A percentile compares a stretch with the other conserved stretches of the same genome.
These are phyloP conservation scores for Ceratotherium simum DNA, from an alignment of 2,113 vertebrate genomes.

Conservation along the genomic window DNA sequence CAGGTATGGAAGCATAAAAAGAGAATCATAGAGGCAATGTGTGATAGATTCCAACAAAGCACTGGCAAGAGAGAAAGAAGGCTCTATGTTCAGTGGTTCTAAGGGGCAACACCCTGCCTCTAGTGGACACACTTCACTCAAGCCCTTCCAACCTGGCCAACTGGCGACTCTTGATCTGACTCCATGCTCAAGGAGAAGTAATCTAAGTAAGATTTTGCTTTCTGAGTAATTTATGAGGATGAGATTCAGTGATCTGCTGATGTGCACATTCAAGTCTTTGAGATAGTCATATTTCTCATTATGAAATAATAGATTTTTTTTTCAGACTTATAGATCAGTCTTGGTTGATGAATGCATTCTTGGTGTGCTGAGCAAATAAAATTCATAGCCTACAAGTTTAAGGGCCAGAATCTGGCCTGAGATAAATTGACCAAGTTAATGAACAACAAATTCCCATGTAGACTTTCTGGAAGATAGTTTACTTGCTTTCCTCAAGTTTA, in stretches of 20 bases:
- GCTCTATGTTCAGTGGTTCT: neutral
- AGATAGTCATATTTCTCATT: neutral
- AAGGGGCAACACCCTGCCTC: fast-evolving
- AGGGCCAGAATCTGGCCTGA: neutral
- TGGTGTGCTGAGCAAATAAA: neutral
- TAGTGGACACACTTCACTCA: no score
- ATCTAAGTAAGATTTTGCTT: neutral
- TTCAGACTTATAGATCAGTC: neutral
- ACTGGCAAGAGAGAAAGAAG: neutral
- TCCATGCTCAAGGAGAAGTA: neutral
- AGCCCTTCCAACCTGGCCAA: neutral
- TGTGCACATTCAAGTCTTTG: neutral
- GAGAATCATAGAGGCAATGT: neutral
- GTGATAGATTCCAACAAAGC: neutral
- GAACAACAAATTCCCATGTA: neutral
- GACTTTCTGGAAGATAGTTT: neutral
- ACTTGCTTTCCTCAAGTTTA: neutral
- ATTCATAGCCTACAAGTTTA: neutral
- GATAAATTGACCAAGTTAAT: neutral
- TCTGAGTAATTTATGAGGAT: neutral
- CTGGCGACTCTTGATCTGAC: neutral
- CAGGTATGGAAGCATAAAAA: neutral
- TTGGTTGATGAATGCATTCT: slow-evolving; percentile 20
- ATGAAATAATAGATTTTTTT: neutral
- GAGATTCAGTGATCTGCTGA: neutral